Percentiles rank a stretch among this genome's conserved stretches.
Conservation (phyloP, 1,140 invertebrate genomes). For the Drosophila sechellia region DNA sequence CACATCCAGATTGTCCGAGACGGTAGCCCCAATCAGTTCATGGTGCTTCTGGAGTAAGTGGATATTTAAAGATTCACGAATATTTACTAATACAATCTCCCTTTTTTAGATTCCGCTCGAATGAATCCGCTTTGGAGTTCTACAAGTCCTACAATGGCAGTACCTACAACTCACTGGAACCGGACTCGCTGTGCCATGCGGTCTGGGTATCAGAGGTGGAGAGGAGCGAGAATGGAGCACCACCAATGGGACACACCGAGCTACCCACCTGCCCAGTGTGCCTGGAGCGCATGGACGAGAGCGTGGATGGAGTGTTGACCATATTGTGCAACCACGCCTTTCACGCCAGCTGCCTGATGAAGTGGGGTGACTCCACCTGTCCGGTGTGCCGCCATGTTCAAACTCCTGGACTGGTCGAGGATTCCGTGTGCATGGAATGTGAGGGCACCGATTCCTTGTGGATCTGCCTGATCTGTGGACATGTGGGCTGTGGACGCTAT, state of each 20-base stretch:
- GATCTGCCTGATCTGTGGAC: constrained; percentile 99
- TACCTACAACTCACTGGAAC: constrained; percentile 96
- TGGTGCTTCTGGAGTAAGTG: constrained; percentile 93
- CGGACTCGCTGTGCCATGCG: constrained; percentile 94
- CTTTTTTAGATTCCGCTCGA: constrained; percentile 86
- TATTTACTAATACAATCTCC: neutral
- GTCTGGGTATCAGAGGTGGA: constrained; percentile 98
- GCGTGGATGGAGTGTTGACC: constrained; percentile 97
- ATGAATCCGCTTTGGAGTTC: constrained; percentile 95
- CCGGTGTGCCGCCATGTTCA: constrained; percentile 94
- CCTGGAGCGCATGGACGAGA: constrained; percentile 98
- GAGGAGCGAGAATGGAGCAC: constrained; percentile 89
- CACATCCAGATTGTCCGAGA: constrained; percentile 96
- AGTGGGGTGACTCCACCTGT: constrained; percentile 97
- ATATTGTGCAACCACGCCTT: constrained; percentile 99
- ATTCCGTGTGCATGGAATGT: constrained; percentile 94
- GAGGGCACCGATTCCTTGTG: constrained; percentile 92
- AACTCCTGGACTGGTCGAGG: constrained; percentile 94
- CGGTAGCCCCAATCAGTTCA: constrained; percentile 97
- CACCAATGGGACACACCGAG: constrained; percentile 94
- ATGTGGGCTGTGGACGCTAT: constrained; percentile 96
- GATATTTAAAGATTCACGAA: too few relatives aligned
- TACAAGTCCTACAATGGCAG: constrained; percentile 96
- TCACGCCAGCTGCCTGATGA: constrained; percentile 96
- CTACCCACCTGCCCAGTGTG: constrained; percentile 96